phyloP scores from a whole-genome alignment of 2,888 invertebrate genomes.

The Leptinotarsa peninsularis region DNA sequence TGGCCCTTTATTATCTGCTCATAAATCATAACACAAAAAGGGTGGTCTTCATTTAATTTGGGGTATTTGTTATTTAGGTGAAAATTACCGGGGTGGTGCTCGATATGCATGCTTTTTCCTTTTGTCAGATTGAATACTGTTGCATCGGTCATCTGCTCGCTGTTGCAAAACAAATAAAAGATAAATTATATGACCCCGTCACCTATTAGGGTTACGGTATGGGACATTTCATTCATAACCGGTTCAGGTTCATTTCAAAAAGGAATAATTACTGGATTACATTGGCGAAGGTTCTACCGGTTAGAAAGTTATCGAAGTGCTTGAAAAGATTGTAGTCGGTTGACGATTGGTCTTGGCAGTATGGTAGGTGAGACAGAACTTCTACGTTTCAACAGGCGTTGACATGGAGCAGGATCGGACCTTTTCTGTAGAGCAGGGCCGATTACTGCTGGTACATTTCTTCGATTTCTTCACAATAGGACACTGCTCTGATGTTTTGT shows the following conservation, averaged over 20 bases:
- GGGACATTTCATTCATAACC: neutral
- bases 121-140: slow-evolving; percentile 28
- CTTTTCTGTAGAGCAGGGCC: too few species aligned
- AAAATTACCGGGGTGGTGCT: slow-evolving; percentile 40
- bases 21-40: slow-evolving; percentile 39
- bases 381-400: too few species aligned
- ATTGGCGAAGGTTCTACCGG: too few species aligned
- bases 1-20: slow-evolving; percentile 37
- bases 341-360: too few species aligned
- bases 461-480: too few species aligned
- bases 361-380: too few species aligned
- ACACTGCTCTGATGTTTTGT: too few species aligned
- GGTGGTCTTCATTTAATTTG: slow-evolving; percentile 38
- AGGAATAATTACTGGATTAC: slow-evolving; percentile 1
- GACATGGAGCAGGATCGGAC: too few species aligned
- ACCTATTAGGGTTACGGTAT: slow-evolving; percentile 4
- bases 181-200: slow-evolving; percentile 31
- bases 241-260: neutral
- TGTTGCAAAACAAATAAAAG: slow-evolving; percentile 38
- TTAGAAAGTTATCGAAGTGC: too few species aligned
- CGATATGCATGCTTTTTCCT: slow-evolving; percentile 17
- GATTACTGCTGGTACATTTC: too few species aligned
- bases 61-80: slow-evolving; percentile 35
- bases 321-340: too few species aligned
- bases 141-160: slow-evolving; percentile 35